Base-by-base conservation (phyloP, 2,888 invertebrate species). In the Sympetrum striolatum region DNA sequence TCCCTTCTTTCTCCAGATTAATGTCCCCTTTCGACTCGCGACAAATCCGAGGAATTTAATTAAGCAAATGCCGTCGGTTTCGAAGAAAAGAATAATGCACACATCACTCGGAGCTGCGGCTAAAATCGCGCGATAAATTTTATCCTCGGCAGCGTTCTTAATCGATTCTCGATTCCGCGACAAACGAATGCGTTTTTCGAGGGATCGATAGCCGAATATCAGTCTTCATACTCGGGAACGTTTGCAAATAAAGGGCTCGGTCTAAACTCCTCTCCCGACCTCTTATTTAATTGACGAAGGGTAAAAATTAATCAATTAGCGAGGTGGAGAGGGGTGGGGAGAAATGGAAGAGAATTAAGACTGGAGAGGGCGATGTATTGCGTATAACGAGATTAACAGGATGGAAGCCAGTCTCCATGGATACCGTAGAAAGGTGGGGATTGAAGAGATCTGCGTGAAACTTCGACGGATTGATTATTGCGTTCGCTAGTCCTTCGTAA, bases 291-390 rank as follows among this genome's bases (percentile, higher is more conserved):
- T 73, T 31, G 73, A 31, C 14, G 73, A 31, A 37, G 86, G 39
- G 86, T 48, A 37, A 60, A 53, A 86, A 86, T 86, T 86, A 86
- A 86, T 86, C 86, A 86, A 86, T 86, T 86, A 86, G 86, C 58
- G 64, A 60, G 60, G 37, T 60, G 60, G 60, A 58, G 82, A 82
- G 82, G 31, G 15, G 35, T 5, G 12, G 35, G 35, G n/a, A 14
- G 37, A n/a, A 18, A n/a, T 5, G 35, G 15, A 31, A 44, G 58
- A 58, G 18, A 73, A 31, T 73, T 5, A 25, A 35, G 82, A 48
- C 6, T n/a, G 12, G 35, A 8, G 44, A 10, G 53, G 82, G 58
- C 31, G 82, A 58, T 53, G 82, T 31, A 31, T n/a, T 53, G 82
- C 82, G 86, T 37, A 60, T n/a, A 60, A 60, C 86, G 86, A 86